Base-by-base conservation (phyloP, 1,140 invertebrate genomes). In the Melanaphis sacchari region DNA sequence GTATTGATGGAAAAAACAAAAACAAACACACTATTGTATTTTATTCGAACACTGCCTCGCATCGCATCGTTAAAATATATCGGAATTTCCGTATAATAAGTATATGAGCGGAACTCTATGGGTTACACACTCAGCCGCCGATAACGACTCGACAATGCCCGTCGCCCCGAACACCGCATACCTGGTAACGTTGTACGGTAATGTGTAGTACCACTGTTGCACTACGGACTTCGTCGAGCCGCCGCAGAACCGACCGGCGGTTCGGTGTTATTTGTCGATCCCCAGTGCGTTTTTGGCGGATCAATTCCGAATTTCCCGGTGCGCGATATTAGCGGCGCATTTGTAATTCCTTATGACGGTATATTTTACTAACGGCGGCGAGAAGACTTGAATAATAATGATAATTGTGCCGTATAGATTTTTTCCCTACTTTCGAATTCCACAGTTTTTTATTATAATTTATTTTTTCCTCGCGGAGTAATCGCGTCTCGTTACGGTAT, bases 341-440 rank as follows among this genome's bases (percentile, higher is more conserved):
- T 43, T 41, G 40, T 41, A 87, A 87, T 87, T 87, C n/a, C 84
- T 40, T 31, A 87, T 41, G 11, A 31, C 15, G 26, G 40, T 43
- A 87, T 87, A 87, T 41, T 43, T 22, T n/a, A 43, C 41, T 41
- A 40, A 43, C 40, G 40, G 7, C 41, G 31, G 15, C 26, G 26
- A 24, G 40, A 11, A 87, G 85, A 46, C 41, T 46, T 46, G 84
- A 87, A 87, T 87, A 87, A 87, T 87, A 87, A 87, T n/a, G 41
- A 46, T 43, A n/a, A 46, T 87, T 43, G 41, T 43, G 41, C 43
- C 2, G 41, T 87, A 46, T 31, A 87, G 15, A n/a, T 46, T 46
- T 87, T 43, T n/a, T n/a, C 40, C 15, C 26, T 15, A 41, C 26
- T 31, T 5, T 43, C 26, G 84, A n/a, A 43, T 36, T 46, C 41